phyloP scores from a whole-genome alignment of 2,888 invertebrate genomes.

The Fabriciana adippe region DNA sequence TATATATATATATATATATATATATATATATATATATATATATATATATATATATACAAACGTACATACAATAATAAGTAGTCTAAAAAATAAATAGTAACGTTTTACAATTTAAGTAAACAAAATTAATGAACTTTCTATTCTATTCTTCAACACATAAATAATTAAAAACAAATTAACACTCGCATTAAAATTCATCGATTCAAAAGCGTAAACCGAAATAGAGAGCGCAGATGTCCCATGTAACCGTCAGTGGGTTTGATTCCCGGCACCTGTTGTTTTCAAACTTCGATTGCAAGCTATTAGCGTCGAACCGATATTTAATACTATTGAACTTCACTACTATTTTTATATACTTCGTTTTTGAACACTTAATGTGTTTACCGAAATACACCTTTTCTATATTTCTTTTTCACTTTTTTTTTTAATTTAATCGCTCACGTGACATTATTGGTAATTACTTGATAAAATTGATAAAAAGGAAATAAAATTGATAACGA shows the following conservation, averaged over 20 bases:
- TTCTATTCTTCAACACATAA: slow-evolving; percentile 3
- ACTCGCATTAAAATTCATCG: slow-evolving; percentile 17
- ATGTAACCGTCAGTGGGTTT: slow-evolving; percentile 71
- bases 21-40: too few relatives aligned
- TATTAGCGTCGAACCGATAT: slow-evolving; percentile 73
- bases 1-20: too few relatives aligned
- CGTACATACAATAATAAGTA: not conserved
- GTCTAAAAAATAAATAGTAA: not conserved
- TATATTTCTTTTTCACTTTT: not conserved
- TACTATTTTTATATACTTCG: slow-evolving; percentile 22
- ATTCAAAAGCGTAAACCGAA: slow-evolving; percentile 24
- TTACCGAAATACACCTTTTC: not conserved
- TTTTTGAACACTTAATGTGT: slow-evolving; percentile 1
- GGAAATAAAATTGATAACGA: too few relatives aligned
- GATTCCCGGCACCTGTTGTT: slow-evolving; percentile 78
- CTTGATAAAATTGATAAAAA: too few relatives aligned
- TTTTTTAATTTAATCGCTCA: not conserved
- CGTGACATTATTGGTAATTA: too few relatives aligned
- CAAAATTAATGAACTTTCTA: slow-evolving; percentile 9
- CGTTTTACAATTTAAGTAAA: not conserved
- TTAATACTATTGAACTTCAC: slow-evolving; percentile 58
- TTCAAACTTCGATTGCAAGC: slow-evolving; percentile 72
- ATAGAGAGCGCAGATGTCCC: slow-evolving; percentile 63
- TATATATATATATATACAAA: too few relatives aligned
- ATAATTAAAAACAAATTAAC: slow-evolving; percentile 19